Percentiles rank a stretch among this genome's conserved stretches.
These are phyloP conservation scores for Malurus cyaneus DNA, from an alignment of 2,113 vertebrate species.

Conservation along the genomic window DNA sequence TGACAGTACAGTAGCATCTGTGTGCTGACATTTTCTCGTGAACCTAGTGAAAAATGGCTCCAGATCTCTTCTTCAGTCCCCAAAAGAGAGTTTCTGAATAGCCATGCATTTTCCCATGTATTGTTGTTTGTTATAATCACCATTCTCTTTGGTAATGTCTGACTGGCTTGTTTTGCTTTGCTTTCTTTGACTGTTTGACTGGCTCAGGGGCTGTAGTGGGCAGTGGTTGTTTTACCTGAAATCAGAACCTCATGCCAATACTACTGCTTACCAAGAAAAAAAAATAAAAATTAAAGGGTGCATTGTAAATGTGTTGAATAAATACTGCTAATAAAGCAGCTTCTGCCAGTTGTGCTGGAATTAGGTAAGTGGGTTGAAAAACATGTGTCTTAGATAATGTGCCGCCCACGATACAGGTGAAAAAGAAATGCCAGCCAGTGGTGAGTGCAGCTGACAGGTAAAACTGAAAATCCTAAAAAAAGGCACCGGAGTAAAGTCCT, in stretches of 20 bases:
- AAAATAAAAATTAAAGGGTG: not conserved
- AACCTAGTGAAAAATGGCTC: constrained; percentile 80
- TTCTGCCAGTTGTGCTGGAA: constrained; percentile 4
- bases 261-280: not conserved
- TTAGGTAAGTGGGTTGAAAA: constrained; percentile 41
- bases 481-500: not conserved
- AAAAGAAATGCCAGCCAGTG: not conserved
- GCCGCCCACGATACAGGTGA: not conserved
- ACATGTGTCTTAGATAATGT: not conserved
- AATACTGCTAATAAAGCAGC: not conserved
- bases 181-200: constrained; percentile 29
- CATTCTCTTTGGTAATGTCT: constrained; percentile 2
- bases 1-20: constrained; percentile 69
- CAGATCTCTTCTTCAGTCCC: constrained; percentile 58
- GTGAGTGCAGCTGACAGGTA: constrained; percentile 14
- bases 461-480: not conserved
- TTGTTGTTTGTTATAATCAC: constrained; percentile 54
- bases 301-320: not conserved
- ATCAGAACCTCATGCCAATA: not conserved
- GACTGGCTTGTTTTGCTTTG: constrained; percentile 51
- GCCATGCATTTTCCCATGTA: constrained; percentile 22
- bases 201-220: not conserved
- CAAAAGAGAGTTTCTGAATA: constrained; percentile 62
- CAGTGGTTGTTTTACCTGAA: constrained; percentile 45
- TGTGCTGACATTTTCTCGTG: constrained; percentile 77